Evolutionary conservation across 2,888 invertebrate genomes (phyloP).

Genomic region (Nebria brevicollis): DNA sequence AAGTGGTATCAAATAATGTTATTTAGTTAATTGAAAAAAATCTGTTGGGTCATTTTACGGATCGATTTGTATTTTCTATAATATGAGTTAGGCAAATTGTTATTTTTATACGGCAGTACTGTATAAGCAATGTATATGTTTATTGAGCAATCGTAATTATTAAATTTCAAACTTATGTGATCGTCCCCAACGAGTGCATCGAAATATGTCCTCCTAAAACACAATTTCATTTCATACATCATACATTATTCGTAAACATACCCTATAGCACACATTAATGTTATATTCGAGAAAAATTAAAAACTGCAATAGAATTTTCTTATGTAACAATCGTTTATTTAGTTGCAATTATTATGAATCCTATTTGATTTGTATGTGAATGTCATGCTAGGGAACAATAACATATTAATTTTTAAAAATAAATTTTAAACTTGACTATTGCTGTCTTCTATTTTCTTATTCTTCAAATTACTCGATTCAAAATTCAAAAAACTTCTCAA

Average conservation of each 20-base stretch:
- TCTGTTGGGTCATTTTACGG: not conserved
- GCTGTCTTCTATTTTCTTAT: not conserved
- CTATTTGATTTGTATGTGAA: slow-evolving; percentile 32
- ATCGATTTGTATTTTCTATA: slow-evolving; percentile 27
- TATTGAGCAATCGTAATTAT: slow-evolving; percentile 9
- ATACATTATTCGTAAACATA: not conserved
- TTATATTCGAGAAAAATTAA: slow-evolving; percentile 34
- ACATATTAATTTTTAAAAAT: slow-evolving; percentile 28
- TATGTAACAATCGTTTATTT: slow-evolving; percentile 27
- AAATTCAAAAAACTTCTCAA: not conserved
- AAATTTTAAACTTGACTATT: not conserved
- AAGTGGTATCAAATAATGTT: not conserved
- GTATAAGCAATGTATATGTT: slow-evolving; percentile 38
- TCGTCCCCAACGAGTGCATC: not conserved
- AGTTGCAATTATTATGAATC: slow-evolving; percentile 27
- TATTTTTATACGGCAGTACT: slow-evolving; percentile 44
- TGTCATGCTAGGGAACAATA: slow-evolving; percentile 46
- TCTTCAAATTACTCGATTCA: too few species aligned
- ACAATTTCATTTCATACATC: not conserved
- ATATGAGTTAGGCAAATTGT: slow-evolving; percentile 42
- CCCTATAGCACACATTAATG: not conserved
- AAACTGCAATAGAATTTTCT: slow-evolving; percentile 36
- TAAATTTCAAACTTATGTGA: slow-evolving; percentile 27
- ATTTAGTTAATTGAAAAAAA: not conserved
- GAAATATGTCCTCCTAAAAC: not conserved